phyloP scores from a whole-genome alignment of 2,113 vertebrate genomes.

The Mesitornis unicolor region DNA sequence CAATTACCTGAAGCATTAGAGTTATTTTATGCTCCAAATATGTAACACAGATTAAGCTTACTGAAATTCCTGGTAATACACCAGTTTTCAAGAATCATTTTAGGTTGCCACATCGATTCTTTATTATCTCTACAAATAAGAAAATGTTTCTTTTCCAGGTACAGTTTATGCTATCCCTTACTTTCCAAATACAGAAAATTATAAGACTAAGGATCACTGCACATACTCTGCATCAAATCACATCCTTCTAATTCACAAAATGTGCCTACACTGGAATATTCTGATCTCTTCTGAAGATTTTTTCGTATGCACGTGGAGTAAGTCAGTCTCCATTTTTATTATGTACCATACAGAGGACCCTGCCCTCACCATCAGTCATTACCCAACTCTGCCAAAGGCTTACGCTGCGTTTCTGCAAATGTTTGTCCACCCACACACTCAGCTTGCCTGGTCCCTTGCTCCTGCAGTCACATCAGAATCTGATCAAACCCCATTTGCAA shows the following conservation, averaged over 20 bases:
- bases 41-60: not conserved
- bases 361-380: not conserved
- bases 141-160: not conserved
- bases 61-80: not conserved
- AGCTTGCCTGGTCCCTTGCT: not conserved
- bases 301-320: not conserved
- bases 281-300: not conserved
- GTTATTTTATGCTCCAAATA: not conserved
- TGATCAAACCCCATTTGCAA: constrained; percentile 30
- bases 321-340: not conserved
- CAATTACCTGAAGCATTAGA: not conserved
- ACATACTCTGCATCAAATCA: not conserved
- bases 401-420: not conserved
- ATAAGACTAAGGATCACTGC: not conserved
- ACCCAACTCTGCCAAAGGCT: not conserved
- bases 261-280: not conserved
- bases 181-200: not conserved
- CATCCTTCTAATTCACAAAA: not conserved
- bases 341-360: not conserved
- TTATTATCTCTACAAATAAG: not conserved
- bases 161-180: not conserved
- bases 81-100: not conserved
- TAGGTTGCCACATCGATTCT: not conserved
- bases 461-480: constrained; percentile 26
- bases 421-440: not conserved